Evolutionary conservation across 2,113 vertebrate genomes (phyloP).

Genomic region (Picathartes gymnocephalus): DNA sequence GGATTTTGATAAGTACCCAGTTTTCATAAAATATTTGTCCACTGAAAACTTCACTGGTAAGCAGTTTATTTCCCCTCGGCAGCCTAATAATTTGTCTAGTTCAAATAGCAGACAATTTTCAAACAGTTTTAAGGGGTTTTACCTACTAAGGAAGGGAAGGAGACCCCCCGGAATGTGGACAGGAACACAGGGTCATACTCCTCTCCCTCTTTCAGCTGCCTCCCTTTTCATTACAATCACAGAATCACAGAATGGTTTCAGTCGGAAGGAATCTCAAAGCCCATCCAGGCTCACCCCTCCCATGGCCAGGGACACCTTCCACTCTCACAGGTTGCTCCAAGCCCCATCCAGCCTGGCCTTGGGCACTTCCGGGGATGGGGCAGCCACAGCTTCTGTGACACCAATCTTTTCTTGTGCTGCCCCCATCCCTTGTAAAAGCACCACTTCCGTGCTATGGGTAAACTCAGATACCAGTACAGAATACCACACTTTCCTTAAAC

Average conservation of each 20-base stretch:
- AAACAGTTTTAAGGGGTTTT: neutral
- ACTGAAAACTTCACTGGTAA: neutral
- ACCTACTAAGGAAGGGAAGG: neutral
- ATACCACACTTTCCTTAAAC: neutral
- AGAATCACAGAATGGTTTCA: neutral
- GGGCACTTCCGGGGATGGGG: neutral
- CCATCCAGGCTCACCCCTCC: neutral
- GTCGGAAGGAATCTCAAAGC: neutral
- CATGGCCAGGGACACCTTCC: neutral
- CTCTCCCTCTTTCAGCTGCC: neutral
- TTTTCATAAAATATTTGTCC: neutral
- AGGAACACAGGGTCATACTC: neutral
- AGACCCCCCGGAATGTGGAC: rapidly evolving
- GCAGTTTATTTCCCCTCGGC: neutral
- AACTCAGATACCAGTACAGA: neutral
- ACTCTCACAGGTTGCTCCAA: neutral
- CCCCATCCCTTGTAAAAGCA: neutral
- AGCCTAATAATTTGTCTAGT: neutral
- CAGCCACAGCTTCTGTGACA: neutral
- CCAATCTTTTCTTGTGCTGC: rapidly evolving
- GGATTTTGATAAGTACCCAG: neutral
- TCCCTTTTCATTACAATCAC: neutral
- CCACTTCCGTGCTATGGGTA: neutral
- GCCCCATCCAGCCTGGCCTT: rapidly evolving
- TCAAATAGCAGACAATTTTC: neutral